phyloP scores from a whole-genome alignment of 2,113 vertebrate species.

The Blennius ocellaris region DNA sequence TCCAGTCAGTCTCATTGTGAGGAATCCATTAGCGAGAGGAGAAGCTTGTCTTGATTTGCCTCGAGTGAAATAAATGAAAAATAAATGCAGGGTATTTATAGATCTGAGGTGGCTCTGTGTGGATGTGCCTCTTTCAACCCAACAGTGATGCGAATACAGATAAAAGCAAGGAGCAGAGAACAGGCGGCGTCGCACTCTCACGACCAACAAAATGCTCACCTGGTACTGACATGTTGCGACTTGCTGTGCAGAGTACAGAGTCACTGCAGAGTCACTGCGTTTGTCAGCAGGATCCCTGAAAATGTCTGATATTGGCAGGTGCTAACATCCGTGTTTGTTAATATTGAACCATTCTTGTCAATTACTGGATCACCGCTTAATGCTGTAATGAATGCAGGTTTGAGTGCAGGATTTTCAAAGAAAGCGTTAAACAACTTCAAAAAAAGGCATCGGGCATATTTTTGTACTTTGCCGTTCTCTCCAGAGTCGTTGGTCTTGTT shows the following conservation, averaged over 20 bases:
- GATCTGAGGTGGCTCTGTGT: slow-evolving; percentile 35
- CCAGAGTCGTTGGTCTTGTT: background rate
- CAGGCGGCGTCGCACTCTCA: background rate
- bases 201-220: slow-evolving; percentile 27
- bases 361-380: background rate
- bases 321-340: background rate
- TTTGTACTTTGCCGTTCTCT: background rate
- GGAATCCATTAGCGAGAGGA: slow-evolving; percentile 54
- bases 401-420: background rate
- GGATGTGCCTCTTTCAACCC: slow-evolving; percentile 39
- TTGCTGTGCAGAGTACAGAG: background rate
- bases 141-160: slow-evolving; percentile 18
- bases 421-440: too few relatives aligned
- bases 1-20: slow-evolving; percentile 56
- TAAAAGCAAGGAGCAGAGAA: slow-evolving; percentile 23
- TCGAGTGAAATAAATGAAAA: slow-evolving; percentile 54
- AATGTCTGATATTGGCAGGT: too few relatives aligned
- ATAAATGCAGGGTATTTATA: slow-evolving; percentile 59
- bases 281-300: background rate
- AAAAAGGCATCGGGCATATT: too few relatives aligned
- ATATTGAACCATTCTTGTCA: background rate
- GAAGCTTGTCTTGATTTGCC: slow-evolving; percentile 46
- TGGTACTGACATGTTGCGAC: slow-evolving; percentile 17
- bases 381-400: background rate
- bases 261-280: slow-evolving; percentile 2